Percentiles rank a stretch among this genome's conserved stretches.
Conservation (phyloP, 2,888 invertebrate genomes). For the Antitype chi region DNA sequence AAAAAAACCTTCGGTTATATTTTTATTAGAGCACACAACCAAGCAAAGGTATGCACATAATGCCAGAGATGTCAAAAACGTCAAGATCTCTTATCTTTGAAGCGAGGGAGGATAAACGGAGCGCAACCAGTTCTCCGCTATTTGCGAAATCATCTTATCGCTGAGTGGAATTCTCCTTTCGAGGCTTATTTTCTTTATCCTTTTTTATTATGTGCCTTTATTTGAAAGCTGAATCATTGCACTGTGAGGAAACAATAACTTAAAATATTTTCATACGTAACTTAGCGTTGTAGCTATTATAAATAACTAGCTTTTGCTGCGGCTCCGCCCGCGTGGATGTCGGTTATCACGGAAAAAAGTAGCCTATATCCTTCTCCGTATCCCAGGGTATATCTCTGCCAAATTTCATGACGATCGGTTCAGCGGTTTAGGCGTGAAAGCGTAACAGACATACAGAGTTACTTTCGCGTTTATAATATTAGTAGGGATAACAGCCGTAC, state of each 20-base stretch:
- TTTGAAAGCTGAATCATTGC: slow-evolving; percentile 33
- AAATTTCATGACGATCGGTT: too few species aligned
- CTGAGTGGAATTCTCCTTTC: slow-evolving; percentile 54
- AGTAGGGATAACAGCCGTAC: too few species aligned
- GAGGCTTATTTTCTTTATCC: slow-evolving; percentile 25
- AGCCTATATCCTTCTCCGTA: too few species aligned
- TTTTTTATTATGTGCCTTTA: slow-evolving; percentile 27
- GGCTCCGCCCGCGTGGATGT: too few species aligned
- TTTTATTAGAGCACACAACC: slow-evolving; percentile 46
- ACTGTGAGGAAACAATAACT: background rate
- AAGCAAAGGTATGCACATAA: slow-evolving; percentile 60
- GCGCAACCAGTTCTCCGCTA: slow-evolving; percentile 71
- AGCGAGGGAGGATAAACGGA: slow-evolving; percentile 73
- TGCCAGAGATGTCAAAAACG: slow-evolving; percentile 71
- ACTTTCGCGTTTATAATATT: too few species aligned
- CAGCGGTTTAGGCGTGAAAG: too few species aligned
- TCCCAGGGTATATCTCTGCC: too few species aligned
- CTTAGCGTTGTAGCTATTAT: background rate
- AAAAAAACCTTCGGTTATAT: slow-evolving; percentile 47
- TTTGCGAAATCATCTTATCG: slow-evolving; percentile 72
- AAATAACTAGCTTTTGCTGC: too few species aligned
- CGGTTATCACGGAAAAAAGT: too few species aligned
- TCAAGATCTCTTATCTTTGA: slow-evolving; percentile 73
- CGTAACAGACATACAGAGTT: too few species aligned
- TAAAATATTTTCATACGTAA: background rate